phyloP scores from a whole-genome alignment of 1,140 invertebrate genomes.

The Pentalonia nigronervosa region DNA sequence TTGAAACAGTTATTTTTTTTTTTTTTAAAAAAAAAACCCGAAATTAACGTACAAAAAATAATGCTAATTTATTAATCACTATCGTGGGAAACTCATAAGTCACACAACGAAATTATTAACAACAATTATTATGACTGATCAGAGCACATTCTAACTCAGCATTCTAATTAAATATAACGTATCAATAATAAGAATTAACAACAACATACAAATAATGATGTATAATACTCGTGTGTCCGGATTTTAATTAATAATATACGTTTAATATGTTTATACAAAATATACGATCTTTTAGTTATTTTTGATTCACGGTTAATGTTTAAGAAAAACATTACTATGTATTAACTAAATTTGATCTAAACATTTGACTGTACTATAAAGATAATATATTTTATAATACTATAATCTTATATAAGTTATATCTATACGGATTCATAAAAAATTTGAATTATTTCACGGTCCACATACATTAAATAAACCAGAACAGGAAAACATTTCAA shows the following conservation, averaged over 20 bases:
- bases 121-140: too few relatives aligned
- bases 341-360: background rate
- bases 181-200: too few relatives aligned
- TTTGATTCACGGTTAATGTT: too few relatives aligned
- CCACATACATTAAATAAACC: constrained; percentile 7
- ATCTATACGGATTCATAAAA: background rate
- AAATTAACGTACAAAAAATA: background rate
- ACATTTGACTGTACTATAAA: background rate
- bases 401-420: background rate
- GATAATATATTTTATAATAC: background rate
- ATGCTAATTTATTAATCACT: background rate
- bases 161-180: background rate
- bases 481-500: constrained; percentile 30
- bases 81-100: background rate
- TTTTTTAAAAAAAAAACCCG: too few relatives aligned
- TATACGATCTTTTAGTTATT: background rate
- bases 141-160: background rate
- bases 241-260: too few relatives aligned
- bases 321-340: background rate
- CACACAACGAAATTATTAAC: background rate
- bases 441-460: background rate
- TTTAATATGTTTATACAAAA: background rate
- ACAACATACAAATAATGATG: too few relatives aligned
- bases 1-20: too few relatives aligned
- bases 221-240: too few relatives aligned